Evolutionary conservation across 2,888 invertebrate genomes (phyloP).

Genomic region (Cecidostiba fungosa): DNA sequence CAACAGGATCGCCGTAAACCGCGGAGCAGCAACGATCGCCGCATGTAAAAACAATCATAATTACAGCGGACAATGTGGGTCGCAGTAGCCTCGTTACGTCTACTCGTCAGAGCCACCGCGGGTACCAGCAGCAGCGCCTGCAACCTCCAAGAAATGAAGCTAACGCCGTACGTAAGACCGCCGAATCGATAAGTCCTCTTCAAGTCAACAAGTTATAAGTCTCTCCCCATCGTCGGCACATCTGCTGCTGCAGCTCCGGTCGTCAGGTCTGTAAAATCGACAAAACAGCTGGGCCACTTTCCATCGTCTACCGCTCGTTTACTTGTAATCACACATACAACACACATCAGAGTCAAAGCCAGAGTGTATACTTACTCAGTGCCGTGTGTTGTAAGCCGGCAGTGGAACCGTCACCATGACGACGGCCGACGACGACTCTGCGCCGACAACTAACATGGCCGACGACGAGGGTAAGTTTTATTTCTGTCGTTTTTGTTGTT

Average conservation of each 20-base stretch:
- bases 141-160: background rate
- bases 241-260: background rate
- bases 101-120: background rate
- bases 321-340: background rate
- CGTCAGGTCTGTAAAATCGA: conserved; percentile 23
- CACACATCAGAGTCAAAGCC: too few relatives aligned
- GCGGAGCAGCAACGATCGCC: conserved; percentile 21
- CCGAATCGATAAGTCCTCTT: conserved; percentile 24
- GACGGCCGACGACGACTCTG: conserved; percentile 70
- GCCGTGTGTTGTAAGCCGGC: background rate
- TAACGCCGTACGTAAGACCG: too few relatives aligned
- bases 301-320: background rate
- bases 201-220: too few relatives aligned
- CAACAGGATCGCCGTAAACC: too few relatives aligned
- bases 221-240: too few relatives aligned
- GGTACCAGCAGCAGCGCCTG: conserved; percentile 16
- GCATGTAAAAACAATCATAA: conserved; percentile 20
- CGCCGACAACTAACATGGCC: conserved; percentile 76
- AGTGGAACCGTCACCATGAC: conserved; percentile 69
- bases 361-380: background rate
- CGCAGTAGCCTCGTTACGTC: conserved; percentile 44
- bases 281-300: conserved; percentile 52
- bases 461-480: conserved; percentile 75
- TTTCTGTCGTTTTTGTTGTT: background rate
- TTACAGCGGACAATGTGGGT: conserved; percentile 47